Conservation (phyloP, 2,888 invertebrate genomes). For the Drosophila acutilabella region DNA sequence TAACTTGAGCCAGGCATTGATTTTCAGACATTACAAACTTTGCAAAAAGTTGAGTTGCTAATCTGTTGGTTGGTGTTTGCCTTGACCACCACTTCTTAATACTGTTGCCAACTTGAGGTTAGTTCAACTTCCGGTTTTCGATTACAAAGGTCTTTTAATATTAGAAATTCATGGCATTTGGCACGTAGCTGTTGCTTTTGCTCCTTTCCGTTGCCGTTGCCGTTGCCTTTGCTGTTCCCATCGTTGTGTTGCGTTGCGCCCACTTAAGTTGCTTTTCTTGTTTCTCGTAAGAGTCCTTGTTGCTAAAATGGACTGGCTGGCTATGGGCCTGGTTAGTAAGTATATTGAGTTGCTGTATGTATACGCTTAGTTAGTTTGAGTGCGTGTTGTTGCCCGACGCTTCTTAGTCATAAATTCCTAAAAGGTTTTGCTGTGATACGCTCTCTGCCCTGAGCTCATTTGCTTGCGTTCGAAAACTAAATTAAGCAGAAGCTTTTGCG, state of each 20-base stretch:
- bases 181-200: constrained; percentile 57
- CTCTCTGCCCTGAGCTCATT: constrained; percentile 52
- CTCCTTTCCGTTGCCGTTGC: constrained; percentile 11
- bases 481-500: constrained; percentile 58
- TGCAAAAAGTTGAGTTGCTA: constrained; percentile 65
- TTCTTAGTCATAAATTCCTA: constrained; percentile 68
- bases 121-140: constrained; percentile 74
- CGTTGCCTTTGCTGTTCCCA: constrained; percentile 6
- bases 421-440: constrained; percentile 64
- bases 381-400: constrained; percentile 15
- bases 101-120: constrained; percentile 61
- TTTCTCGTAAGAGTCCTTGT: constrained; percentile 52
- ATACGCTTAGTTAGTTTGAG: constrained; percentile 20
- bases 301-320: constrained; percentile 36
- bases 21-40: constrained; percentile 52
- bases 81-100: constrained; percentile 38
- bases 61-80: constrained; percentile 62
- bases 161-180: constrained; percentile 77
- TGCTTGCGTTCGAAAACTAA: constrained; percentile 61
- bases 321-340: constrained; percentile 27
- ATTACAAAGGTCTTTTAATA: constrained; percentile 70
- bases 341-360: constrained; percentile 37
- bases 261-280: constrained; percentile 72
- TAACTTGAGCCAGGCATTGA: constrained; percentile 25
- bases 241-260: constrained; percentile 27